Base-by-base conservation (phyloP, 2,113 vertebrate genomes). In the Psettodes erumei region DNA sequence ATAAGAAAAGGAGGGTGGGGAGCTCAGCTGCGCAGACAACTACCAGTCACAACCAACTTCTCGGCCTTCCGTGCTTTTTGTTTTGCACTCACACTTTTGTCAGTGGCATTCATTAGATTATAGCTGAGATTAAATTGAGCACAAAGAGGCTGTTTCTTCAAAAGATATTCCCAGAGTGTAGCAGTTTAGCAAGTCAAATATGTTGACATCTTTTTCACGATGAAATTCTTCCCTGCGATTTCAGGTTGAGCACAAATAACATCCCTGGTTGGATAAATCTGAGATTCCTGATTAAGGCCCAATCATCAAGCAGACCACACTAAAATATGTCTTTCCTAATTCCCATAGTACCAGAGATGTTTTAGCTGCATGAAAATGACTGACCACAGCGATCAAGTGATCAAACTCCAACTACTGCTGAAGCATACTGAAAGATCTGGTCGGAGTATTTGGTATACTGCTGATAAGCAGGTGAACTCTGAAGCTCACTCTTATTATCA, bases 41-140 rank as follows among this genome's bases (percentile, higher is more conserved):
- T 4, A 48, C 43, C 32, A 73, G 58, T 23, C 27, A 27, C 64
- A 81, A 67, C 6, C 53, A 67, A 38, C 18, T 6, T 54, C 50
- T 67, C 33, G 7, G 6, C 25, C 64, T 65, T 68, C 73, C 6
- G 13, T 53, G 21, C 28, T 32, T 56, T 81, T 54, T 64, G 42
- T 50, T 60, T 62, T 47, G 45, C 35, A 18, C 19, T 47, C 30
- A 50, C 30, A 40, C 54, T n/a, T 61, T 54, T 71, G 40, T n/a
- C 30, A 7, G 8, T 53, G 60, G 40, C 40, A 82, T 51, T 48
- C 66, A 76, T 62, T 25, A 25, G 42, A 38, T 12, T 70, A 77
- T 35, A 43, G 69, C 62, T 38, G 60, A 7, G 47, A 61, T 16
- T 50, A 11, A 47, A 67, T 13, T 45, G 38, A 82, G 54, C 23